phyloP scores from a whole-genome alignment of 2,113 vertebrate species.

The Glaucomys volans region DNA sequence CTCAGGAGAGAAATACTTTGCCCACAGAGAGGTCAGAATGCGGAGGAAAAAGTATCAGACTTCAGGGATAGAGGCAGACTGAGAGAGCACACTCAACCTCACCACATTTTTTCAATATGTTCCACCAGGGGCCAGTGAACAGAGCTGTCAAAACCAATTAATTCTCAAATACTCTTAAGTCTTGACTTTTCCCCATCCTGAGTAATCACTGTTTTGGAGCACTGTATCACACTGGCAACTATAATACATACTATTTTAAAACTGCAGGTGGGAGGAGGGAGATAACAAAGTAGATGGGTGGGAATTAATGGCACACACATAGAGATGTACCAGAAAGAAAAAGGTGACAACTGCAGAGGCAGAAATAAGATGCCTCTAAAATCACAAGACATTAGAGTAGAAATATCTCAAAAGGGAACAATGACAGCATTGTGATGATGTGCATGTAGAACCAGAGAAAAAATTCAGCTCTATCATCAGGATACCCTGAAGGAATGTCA shows the following conservation, averaged over 20 bases:
- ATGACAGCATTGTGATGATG: neutral
- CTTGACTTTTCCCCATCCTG: neutral
- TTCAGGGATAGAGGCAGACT: neutral
- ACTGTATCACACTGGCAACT: neutral
- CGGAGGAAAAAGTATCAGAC: neutral
- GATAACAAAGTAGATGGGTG: neutral
- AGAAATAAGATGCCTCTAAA: conserved; percentile 49
- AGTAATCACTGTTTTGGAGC: neutral
- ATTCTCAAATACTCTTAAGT: neutral
- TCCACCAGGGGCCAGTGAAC: neutral
- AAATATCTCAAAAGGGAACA: conserved; percentile 9
- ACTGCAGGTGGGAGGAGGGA: neutral
- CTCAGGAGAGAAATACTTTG: neutral
- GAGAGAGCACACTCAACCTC: neutral
- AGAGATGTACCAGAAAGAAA: neutral
- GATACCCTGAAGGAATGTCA: neutral
- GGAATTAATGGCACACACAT: neutral
- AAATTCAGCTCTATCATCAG: neutral
- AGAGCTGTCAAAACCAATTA: neutral
- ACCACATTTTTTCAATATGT: neutral
- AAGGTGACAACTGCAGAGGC: neutral
- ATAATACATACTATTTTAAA: neutral
- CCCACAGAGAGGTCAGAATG: neutral
- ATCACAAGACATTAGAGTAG: neutral
- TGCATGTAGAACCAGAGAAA: neutral